These are phyloP conservation scores for Drosophila incognita DNA, from an alignment of 2,888 invertebrate genomes.

Conservation along the genomic window DNA sequence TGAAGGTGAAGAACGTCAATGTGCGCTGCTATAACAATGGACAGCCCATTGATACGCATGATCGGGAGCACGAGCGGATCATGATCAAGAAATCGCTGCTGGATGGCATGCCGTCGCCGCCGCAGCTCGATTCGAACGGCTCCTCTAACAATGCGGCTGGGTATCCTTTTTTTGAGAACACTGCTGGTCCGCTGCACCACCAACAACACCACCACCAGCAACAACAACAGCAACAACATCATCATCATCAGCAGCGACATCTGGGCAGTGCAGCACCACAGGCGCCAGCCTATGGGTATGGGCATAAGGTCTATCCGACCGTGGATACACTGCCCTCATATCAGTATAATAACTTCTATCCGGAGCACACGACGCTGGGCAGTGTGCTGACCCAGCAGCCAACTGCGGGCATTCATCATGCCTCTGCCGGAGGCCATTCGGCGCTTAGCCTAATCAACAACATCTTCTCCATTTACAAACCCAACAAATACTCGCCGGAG, in stretches of 20 bases:
- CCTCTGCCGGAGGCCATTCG: constrained; percentile 82
- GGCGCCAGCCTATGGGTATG: constrained; percentile 60
- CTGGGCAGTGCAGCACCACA: constrained; percentile 28
- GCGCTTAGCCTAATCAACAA: constrained; percentile 85
- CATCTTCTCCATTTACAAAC: constrained; percentile 85
- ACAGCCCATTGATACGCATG: constrained; percentile 83
- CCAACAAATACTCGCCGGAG: constrained; percentile 85
- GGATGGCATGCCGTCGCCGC: constrained; percentile 85
- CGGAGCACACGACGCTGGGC: constrained; percentile 76
- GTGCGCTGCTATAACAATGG: constrained; percentile 84
- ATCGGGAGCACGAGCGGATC: constrained; percentile 84
- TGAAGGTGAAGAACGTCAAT: constrained; percentile 84
- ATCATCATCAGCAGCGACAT: constrained; percentile 28
- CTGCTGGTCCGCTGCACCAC: constrained; percentile 78
- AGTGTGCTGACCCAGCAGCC: constrained; percentile 81
- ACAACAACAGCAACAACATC: constrained; percentile 26
- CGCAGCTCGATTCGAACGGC: constrained; percentile 75
- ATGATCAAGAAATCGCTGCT: constrained; percentile 84
- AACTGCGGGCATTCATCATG: constrained; percentile 75
- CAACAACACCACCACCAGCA: constrained; percentile 25
- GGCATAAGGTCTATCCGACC: constrained; percentile 83
- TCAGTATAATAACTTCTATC: constrained; percentile 85
- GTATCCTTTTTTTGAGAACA: constrained; percentile 84
- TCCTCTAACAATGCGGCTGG: constrained; percentile 60
- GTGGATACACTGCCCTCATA: constrained; percentile 83